Evolutionary conservation across 2,888 invertebrate genomes (phyloP).

Genomic region (Neocrepidodera transversa): DNA sequence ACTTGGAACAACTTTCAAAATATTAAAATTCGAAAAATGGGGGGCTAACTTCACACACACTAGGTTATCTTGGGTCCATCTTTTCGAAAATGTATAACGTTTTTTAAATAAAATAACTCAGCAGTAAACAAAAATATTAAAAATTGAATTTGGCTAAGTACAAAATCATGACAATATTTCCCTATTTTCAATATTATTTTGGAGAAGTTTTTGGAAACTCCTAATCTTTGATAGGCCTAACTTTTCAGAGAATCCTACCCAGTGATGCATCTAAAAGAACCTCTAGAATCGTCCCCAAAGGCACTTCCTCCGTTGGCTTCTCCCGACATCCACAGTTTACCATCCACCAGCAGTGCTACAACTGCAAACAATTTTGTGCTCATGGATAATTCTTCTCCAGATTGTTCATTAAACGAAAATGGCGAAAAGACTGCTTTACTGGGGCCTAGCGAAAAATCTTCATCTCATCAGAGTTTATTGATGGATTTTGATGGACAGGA

Average conservation of each 20-base stretch:
- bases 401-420: slow-evolving; percentile 46
- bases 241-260: slow-evolving; percentile 71
- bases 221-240: slow-evolving; percentile 19
- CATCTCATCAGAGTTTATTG: slow-evolving; percentile 78
- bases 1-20: too few relatives aligned
- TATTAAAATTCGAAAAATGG: too few relatives aligned
- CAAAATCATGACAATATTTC: too few relatives aligned
- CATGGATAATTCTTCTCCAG: slow-evolving; percentile 60
- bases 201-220: not conserved
- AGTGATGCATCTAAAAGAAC: slow-evolving; percentile 57
- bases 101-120: too few relatives aligned
- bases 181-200: too few relatives aligned
- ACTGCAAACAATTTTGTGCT: slow-evolving; percentile 62
- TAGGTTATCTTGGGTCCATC: too few relatives aligned
- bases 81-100: too few relatives aligned
- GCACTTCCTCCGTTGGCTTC: slow-evolving; percentile 69
- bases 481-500: slow-evolving; percentile 83
- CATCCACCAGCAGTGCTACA: slow-evolving; percentile 63
- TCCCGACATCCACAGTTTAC: slow-evolving; percentile 67
- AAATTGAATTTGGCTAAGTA: too few relatives aligned
- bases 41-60: too few relatives aligned
- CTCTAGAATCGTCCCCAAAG: slow-evolving; percentile 55
- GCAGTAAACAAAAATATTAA: too few relatives aligned
- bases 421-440: slow-evolving; percentile 70
- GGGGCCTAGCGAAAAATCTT: slow-evolving; percentile 64